These are phyloP conservation scores for Anas platyrhynchos DNA, from an alignment of 2,113 vertebrate species.

Conservation along the genomic window DNA sequence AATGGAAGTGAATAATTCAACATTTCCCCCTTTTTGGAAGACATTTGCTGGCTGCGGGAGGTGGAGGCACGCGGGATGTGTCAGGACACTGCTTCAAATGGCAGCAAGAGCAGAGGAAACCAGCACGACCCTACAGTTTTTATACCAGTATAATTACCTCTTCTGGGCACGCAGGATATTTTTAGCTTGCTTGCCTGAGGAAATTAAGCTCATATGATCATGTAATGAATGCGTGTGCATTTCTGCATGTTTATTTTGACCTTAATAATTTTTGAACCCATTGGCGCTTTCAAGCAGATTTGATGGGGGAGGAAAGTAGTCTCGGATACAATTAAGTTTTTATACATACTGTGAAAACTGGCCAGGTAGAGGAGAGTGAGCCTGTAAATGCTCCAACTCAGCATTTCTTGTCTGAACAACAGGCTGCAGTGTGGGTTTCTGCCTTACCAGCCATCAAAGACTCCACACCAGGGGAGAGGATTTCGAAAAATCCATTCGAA, in stretches of 20 bases:
- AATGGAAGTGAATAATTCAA: background rate
- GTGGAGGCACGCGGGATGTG: background rate
- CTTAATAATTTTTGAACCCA: constrained; percentile 31
- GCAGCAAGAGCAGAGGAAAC: background rate
- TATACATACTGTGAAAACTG: background rate
- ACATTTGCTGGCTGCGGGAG: background rate
- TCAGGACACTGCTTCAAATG: background rate
- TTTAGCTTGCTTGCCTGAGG: constrained; percentile 50
- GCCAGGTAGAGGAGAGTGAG: background rate
- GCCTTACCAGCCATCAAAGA: constrained; percentile 12
- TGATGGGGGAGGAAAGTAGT: constrained; percentile 2
- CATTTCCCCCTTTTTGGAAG: background rate
- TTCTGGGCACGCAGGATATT: constrained; percentile 5
- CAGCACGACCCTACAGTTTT: background rate
- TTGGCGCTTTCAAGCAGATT: background rate
- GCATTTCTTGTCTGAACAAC: background rate
- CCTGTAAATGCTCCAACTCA: background rate
- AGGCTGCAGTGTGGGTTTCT: background rate
- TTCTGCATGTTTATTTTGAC: constrained; percentile 55
- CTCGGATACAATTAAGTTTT: constrained; percentile 9
- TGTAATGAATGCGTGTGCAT: background rate
- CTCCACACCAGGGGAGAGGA: background rate
- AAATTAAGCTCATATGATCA: constrained; percentile 58
- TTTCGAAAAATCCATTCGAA: background rate
- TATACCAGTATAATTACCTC: background rate